A percentile compares a stretch with the other conserved stretches of the same genome.
These are phyloP conservation scores for Diarsia brunnea DNA, from an alignment of 2,888 invertebrate species.

Conservation along the genomic window DNA sequence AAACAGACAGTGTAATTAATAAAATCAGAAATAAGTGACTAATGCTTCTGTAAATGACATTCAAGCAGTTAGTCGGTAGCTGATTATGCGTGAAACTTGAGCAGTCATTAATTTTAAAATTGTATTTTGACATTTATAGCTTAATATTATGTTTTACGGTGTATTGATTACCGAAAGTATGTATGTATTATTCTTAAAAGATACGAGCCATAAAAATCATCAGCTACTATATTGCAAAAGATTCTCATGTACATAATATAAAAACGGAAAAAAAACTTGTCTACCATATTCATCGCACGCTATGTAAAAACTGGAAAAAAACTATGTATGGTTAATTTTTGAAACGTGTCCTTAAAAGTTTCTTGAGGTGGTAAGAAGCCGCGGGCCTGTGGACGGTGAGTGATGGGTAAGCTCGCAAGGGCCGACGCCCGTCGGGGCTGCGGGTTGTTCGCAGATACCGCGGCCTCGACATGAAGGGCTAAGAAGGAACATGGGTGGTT, in stretches of 20 bases:
- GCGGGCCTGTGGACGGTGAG: no score
- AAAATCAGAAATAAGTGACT: slow-evolving; percentile 22
- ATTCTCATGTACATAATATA: no score
- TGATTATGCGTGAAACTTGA: slow-evolving; percentile 52
- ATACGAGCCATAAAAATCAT: background rate
- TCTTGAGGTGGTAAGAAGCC: background rate
- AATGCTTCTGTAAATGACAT: slow-evolving; percentile 44
- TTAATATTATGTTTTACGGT: slow-evolving; percentile 16
- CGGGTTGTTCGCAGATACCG: no score
- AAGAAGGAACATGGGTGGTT: no score
- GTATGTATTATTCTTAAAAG: background rate
- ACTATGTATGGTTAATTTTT: no score
- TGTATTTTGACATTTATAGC: slow-evolving; percentile 35
- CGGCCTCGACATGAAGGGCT: no score
- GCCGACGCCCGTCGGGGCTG: no score
- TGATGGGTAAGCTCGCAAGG: no score
- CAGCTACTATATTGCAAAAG: no score
- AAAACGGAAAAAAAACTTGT: no score
- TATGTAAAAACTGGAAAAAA: background rate
- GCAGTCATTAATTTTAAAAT: slow-evolving; percentile 35
- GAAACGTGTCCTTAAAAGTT: background rate
- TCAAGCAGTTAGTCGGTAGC: slow-evolving; percentile 36
- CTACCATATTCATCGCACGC: background rate
- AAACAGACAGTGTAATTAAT: slow-evolving; percentile 30
- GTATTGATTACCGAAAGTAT: slow-evolving; percentile 36